phyloP scores from a whole-genome alignment of 2,888 invertebrate species.

The Labia minor region DNA sequence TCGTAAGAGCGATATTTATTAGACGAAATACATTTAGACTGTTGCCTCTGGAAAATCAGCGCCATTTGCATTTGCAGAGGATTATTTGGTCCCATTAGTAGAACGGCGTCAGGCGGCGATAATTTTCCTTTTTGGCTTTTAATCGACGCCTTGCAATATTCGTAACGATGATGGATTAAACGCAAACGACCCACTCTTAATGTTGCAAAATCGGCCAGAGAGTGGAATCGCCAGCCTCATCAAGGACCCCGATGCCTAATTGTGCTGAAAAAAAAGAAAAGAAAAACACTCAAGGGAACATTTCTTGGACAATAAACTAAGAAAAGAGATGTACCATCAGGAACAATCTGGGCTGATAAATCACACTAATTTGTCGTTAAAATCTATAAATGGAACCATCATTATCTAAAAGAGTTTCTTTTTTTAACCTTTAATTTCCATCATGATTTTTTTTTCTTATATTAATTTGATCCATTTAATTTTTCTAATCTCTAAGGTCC shows the following conservation, averaged over 20 bases:
- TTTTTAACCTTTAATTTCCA: too few relatives aligned
- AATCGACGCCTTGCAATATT: slow-evolving; percentile 8
- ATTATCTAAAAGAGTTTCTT: too few relatives aligned
- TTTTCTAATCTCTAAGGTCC: too few relatives aligned
- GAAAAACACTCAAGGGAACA: neutral
- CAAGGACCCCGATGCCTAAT: neutral
- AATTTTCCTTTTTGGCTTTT: slow-evolving; percentile 1
- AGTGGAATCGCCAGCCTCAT: neutral
- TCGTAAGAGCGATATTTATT: neutral
- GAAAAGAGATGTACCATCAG: too few relatives aligned
- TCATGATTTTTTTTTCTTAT: too few relatives aligned
- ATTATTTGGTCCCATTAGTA: slow-evolving; percentile 2
- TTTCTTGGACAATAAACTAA: too few relatives aligned
- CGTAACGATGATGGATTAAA: slow-evolving; percentile 13
- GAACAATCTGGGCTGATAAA: too few relatives aligned
- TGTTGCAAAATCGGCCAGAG: slow-evolving; percentile 4
- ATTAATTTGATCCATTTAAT: too few relatives aligned
- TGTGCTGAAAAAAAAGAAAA: neutral
- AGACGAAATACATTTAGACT: neutral
- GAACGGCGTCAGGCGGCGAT: neutral
- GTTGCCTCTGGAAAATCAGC: neutral
- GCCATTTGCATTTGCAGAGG: neutral
- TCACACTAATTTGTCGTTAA: too few relatives aligned
- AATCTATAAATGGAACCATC: too few relatives aligned
- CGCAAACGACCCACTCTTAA: neutral